phyloP scores from a whole-genome alignment of 2,113 vertebrate species.

The Speoplatyrhinus poulsoni region DNA sequence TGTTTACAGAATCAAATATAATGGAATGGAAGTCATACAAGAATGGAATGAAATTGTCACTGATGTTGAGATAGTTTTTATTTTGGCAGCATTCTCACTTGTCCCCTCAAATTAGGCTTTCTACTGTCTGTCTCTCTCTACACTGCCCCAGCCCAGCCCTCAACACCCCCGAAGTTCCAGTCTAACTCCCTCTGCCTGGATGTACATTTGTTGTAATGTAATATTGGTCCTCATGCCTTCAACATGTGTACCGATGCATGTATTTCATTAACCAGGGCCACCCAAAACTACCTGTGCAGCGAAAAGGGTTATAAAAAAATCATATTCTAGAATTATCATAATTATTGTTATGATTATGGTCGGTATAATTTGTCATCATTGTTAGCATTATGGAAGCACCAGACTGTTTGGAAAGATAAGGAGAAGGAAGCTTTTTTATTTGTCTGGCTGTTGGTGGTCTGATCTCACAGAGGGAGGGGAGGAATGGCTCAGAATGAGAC shows the following conservation, averaged over 20 bases:
- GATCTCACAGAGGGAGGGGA: slow-evolving; percentile 78
- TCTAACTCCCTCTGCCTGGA: slow-evolving; percentile 18
- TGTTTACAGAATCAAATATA: slow-evolving; percentile 46
- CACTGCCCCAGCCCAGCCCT: slow-evolving; percentile 41
- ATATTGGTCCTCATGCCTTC: slow-evolving; percentile 31
- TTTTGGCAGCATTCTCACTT: slow-evolving; percentile 41
- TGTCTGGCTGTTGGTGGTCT: slow-evolving; percentile 81
- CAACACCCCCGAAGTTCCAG: slow-evolving; percentile 47
- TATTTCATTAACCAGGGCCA: slow-evolving; percentile 54
- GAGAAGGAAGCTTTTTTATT: slow-evolving; percentile 62
- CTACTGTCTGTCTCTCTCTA: slow-evolving; percentile 62
- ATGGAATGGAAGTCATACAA: slow-evolving; percentile 45
- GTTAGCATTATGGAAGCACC: slow-evolving; percentile 83
- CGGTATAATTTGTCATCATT: slow-evolving; percentile 82
- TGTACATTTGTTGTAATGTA: slow-evolving; percentile 17
- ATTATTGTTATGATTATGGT: slow-evolving; percentile 82
- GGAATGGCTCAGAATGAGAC: slow-evolving; percentile 74
- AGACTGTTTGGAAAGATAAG: slow-evolving; percentile 76
- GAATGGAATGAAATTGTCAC: slow-evolving; percentile 32
- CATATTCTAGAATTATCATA: slow-evolving; percentile 76
- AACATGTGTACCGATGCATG: slow-evolving; percentile 55
- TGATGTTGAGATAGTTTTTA: slow-evolving; percentile 40
- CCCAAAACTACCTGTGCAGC: slow-evolving; percentile 74
- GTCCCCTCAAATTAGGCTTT: slow-evolving; percentile 38
- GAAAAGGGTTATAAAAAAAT: slow-evolving; percentile 64